Evolutionary conservation across 2,113 vertebrate species (phyloP).

Genomic region (Platichthys flesus): DNA sequence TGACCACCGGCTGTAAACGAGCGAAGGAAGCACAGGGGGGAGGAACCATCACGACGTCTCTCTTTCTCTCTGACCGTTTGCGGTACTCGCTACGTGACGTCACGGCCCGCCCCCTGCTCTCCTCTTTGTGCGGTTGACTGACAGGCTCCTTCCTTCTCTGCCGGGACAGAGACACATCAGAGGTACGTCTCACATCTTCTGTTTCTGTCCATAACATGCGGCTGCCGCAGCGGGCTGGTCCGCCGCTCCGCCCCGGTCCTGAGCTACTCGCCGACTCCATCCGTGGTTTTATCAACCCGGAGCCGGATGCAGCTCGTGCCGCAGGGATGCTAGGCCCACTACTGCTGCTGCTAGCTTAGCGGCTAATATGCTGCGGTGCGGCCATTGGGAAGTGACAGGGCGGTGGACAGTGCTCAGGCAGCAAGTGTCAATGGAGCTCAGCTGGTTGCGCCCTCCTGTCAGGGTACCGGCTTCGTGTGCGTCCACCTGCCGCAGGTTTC

Average conservation of each 20-base stretch:
- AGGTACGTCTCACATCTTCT: constrained; percentile 60
- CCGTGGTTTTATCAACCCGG: background rate
- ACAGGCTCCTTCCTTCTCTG: constrained; percentile 64
- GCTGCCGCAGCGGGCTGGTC: too few relatives aligned
- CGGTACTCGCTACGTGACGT: constrained; percentile 40
- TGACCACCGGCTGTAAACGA: too few relatives aligned
- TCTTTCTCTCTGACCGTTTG: background rate
- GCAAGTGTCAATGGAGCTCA: background rate
- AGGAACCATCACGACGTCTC: background rate
- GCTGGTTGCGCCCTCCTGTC: background rate
- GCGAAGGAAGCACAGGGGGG: background rate
- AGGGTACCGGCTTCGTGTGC: background rate
- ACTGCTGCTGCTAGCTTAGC: constrained; percentile 47
- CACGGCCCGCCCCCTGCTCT: constrained; percentile 33
- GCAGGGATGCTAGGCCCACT: constrained; percentile 66
- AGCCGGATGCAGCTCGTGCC: constrained; percentile 28
- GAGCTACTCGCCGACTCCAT: too few relatives aligned
- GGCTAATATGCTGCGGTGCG: constrained; percentile 50
- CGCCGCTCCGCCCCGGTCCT: too few relatives aligned
- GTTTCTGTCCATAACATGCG: background rate
- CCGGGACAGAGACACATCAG: constrained; percentile 49
- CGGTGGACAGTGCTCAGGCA: background rate
- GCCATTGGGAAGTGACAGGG: constrained; percentile 46
- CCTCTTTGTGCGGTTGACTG: constrained; percentile 67
- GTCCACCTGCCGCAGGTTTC: too few relatives aligned